Evolutionary conservation across 2,113 vertebrate species (phyloP).

Genomic region (Hippocampus guttulatus): DNA sequence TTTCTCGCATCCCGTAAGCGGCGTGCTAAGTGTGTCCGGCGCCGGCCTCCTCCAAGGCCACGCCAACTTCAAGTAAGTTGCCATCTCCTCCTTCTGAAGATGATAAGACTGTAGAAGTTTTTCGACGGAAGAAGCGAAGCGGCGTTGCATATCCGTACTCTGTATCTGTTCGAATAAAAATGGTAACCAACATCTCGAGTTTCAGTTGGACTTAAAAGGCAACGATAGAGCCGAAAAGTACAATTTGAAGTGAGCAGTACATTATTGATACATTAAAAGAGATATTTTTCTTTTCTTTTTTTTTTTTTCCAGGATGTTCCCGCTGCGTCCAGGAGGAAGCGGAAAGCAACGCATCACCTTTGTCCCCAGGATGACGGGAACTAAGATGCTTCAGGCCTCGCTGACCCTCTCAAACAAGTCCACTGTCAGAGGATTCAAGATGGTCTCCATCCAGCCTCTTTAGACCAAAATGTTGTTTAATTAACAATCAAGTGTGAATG

Average conservation of each 20-base stretch:
- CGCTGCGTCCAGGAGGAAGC: conserved; percentile 40
- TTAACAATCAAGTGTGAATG: not conserved
- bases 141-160: not conserved
- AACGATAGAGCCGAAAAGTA: too few relatives aligned
- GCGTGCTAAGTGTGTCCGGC: conserved; percentile 54
- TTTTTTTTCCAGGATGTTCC: conserved; percentile 35
- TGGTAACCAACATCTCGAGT: not conserved
- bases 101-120: too few relatives aligned
- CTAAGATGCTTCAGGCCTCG: conserved; percentile 63
- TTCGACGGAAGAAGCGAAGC: too few relatives aligned
- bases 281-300: not conserved
- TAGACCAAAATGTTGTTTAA: conserved; percentile 6
- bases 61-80: conserved; percentile 46
- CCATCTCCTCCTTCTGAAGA: not conserved
- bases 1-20: conserved; percentile 53
- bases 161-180: not conserved
- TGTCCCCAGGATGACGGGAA: conserved; percentile 43
- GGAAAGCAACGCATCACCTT: conserved; percentile 37
- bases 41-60: conserved; percentile 56
- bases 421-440: conserved; percentile 56
- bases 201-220: not conserved
- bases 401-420: conserved; percentile 35
- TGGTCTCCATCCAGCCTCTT: conserved; percentile 37
- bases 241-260: not conserved
- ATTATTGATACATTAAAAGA: not conserved